phyloP scores from a whole-genome alignment of 2,888 invertebrate genomes.

The Lepidocyrtoides sp. region DNA sequence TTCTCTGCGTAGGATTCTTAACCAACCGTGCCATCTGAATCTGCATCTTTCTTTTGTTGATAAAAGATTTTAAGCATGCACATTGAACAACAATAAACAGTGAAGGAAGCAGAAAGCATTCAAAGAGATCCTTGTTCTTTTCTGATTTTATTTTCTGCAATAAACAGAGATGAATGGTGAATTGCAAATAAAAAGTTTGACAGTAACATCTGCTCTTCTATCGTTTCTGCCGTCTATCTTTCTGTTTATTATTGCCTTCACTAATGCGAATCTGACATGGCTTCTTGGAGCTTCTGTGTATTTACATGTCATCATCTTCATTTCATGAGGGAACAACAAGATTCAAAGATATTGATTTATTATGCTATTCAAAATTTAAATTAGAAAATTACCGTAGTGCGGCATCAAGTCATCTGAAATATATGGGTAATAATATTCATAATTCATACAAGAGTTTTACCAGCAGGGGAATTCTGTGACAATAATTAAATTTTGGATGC shows the following conservation, averaged over 20 bases:
- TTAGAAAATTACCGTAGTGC: not conserved
- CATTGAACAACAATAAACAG: conserved; percentile 22
- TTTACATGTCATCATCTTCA: not conserved
- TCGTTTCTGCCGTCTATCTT: not conserved
- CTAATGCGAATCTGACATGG: conserved; percentile 72
- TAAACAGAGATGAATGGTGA: not conserved
- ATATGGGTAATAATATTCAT: too few species aligned
- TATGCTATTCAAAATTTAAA: not conserved
- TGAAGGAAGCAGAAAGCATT: not conserved
- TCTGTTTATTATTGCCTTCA: conserved; percentile 62
- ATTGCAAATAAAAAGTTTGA: conserved; percentile 19
- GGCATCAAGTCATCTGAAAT: too few species aligned
- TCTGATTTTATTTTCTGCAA: conserved; percentile 15
- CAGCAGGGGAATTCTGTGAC: too few species aligned
- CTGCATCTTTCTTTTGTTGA: conserved; percentile 46
- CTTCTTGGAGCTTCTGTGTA: conserved; percentile 38
- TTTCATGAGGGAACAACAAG: not conserved
- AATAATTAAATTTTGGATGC: not conserved
- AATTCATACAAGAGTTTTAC: too few species aligned
- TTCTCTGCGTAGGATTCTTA: not conserved
- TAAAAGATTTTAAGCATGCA: not conserved
- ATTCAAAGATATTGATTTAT: not conserved
- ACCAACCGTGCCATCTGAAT: conserved; percentile 41
- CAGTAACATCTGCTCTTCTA: conserved; percentile 61
- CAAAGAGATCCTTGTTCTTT: not conserved